Evolutionary conservation across 2,888 invertebrate genomes (phyloP), one percentile per base, ranked within the genome.

Genomic region (Pristionchus arcanus): DNA sequence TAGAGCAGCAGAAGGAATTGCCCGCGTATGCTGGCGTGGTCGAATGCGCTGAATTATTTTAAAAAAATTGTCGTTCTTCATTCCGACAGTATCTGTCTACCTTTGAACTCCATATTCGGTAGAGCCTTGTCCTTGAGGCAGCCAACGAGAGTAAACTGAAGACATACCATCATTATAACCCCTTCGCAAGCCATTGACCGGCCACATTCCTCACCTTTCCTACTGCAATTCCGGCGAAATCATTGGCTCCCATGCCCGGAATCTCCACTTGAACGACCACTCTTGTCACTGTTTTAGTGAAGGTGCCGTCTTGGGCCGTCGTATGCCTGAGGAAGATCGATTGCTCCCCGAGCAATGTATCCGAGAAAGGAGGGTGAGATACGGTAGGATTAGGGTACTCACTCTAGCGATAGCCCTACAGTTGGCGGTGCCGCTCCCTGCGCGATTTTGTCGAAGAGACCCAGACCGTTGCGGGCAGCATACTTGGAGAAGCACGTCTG

Each of bases 401-500:
- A 81, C 81, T 53, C n/a, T 4, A 81, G 49, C 9, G 49, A 25
- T 28, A 81, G 42, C 28, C 42, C 81, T 3, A 53, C 28, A n/a
- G 42, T 81, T 7, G 81, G 81, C 16, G 81, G 28, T 21, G 49
- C 9, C 81, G n/a, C 42, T 21, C 49, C 81, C 16, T 28, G 25
- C 4, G 37, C 21, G 63, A 63, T 25, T n/a, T 63, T 63, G 63
- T 63, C 63, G 81, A 34, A 81, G 81, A 81, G 42, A 15, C 81
- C 81, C 49, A 81, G 34, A n/a, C 28, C 49, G 16, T 81, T 19
- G 49, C 49, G 81, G 11, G 37, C 13, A 9, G 25, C 28, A 19
- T 81, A 81, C 81, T 81, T 81, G 53, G 81, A 49, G 81, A 81
- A 81, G 28, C 81, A 81, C n/a, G 53, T 81, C 81, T 81, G 81